Evolutionary conservation across 1,140 invertebrate genomes (phyloP).

Genomic region (Drosophila simulans): DNA sequence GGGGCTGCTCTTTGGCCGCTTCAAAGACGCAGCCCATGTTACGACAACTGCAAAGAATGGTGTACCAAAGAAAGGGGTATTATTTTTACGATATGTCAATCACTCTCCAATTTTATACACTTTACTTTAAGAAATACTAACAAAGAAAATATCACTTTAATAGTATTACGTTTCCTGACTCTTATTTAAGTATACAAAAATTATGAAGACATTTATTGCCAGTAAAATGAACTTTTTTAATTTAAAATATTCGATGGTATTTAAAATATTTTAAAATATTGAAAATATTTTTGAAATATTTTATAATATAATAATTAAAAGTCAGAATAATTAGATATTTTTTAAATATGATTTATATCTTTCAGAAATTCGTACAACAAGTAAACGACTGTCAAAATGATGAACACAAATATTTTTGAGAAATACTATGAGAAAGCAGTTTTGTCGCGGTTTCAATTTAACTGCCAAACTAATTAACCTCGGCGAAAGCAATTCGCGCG

Average conservation of each 20-base stretch:
- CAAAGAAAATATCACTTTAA: too few relatives aligned
- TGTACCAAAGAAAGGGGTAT: background rate
- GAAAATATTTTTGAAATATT: too few relatives aligned
- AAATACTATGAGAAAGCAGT: background rate
- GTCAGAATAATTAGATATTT: too few relatives aligned
- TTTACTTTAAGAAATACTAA: background rate
- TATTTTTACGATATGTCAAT: background rate
- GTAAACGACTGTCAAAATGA: background rate
- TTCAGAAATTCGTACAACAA: too few relatives aligned
- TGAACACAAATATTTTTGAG: background rate
- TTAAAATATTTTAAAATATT: too few relatives aligned
- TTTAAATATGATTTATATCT: too few relatives aligned
- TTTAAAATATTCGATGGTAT: too few relatives aligned
- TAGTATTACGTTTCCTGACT: too few relatives aligned
- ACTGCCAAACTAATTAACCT: conserved; percentile 31
- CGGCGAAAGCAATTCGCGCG: conserved; percentile 26
- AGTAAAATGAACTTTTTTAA: too few relatives aligned
- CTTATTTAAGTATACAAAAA: too few relatives aligned
- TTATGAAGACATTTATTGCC: too few relatives aligned
- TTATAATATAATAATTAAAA: too few relatives aligned
- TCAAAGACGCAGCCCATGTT: conserved; percentile 83
- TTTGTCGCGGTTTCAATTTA: background rate
- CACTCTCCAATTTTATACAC: background rate
- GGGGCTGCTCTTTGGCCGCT: conserved; percentile 70
- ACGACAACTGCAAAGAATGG: conserved; percentile 64